These are phyloP conservation scores for Falco columbarius DNA, from an alignment of 2,797 vertebrate species.

Conservation along the genomic window DNA sequence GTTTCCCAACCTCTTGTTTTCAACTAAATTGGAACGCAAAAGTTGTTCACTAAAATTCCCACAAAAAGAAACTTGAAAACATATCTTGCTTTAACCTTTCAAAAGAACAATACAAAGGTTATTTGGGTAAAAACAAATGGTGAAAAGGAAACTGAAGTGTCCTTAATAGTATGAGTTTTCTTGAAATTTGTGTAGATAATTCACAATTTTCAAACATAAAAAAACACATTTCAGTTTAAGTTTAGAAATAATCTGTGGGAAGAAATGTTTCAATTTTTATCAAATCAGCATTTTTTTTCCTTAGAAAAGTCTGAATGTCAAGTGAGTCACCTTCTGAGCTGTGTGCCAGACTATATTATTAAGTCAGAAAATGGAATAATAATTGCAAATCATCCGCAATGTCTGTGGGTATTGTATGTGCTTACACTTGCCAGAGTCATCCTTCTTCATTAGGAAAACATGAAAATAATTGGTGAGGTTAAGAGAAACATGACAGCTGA, in stretches of 20 bases:
- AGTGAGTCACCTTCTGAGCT: neutral
- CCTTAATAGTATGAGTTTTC: neutral
- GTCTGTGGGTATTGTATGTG: neutral
- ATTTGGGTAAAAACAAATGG: neutral
- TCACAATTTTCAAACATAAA: neutral
- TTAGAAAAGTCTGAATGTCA: neutral
- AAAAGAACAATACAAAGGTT: neutral
- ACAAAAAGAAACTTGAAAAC: neutral
- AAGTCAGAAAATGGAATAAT: conserved; percentile 17
- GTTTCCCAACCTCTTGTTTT: neutral
- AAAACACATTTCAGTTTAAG: neutral
- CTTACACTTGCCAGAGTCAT: neutral
- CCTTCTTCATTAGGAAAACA: neutral
- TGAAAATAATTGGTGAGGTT: neutral
- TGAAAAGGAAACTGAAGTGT: neutral
- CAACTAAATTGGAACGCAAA: neutral
- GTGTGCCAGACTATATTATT: neutral
- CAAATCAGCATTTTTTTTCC: neutral
- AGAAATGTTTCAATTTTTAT: neutral
- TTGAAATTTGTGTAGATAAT: neutral
- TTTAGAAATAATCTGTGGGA: neutral
- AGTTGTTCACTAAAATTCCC: neutral
- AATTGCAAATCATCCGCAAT: neutral
- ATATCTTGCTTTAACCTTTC: neutral
- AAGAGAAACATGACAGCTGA: neutral